phyloP scores from a whole-genome alignment of 2,888 invertebrate species.

The Hirtodrosophila duncani region DNA sequence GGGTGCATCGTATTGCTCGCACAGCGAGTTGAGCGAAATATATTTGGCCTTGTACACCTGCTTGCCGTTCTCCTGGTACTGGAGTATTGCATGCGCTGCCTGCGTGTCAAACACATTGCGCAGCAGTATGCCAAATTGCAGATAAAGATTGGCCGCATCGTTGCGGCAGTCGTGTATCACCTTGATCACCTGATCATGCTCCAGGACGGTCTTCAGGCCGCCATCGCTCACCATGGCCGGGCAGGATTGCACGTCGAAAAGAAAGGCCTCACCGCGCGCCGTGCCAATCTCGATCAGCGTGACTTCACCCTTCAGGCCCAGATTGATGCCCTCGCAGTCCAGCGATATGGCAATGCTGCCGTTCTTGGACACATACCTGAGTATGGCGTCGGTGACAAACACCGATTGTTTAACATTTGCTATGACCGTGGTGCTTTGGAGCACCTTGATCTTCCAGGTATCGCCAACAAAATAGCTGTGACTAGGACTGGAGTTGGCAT shows the following conservation, averaged over 20 bases:
- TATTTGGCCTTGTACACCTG: conserved; percentile 97
- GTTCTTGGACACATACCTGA: conserved; percentile 79
- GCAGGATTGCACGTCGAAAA: conserved; percentile 92
- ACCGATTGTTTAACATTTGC: conserved; percentile 88
- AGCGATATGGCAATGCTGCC: conserved; percentile 85
- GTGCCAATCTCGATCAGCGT: conserved; percentile 92
- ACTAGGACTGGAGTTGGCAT: conserved; percentile 56
- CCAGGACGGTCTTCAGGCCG: conserved; percentile 88
- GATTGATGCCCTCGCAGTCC: conserved; percentile 95
- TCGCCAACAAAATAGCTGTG: conserved; percentile 81
- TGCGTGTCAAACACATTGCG: conserved; percentile 95
- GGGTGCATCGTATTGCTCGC: conserved; percentile 92
- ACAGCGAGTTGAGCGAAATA: conserved; percentile 93
- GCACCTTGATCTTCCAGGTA: conserved; percentile 88
- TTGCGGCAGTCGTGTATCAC: conserved; percentile 96
- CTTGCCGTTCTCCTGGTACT: conserved; percentile 91
- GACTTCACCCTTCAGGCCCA: conserved; percentile 92
- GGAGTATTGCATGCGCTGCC: conserved; percentile 94
- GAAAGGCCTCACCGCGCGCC: conserved; percentile 88
- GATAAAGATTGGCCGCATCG: conserved; percentile 91
- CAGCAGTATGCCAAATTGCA: conserved; percentile 90
- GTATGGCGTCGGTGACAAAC: conserved; percentile 86
- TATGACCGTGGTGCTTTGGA: conserved; percentile 90
- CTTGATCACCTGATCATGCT: conserved; percentile 89
- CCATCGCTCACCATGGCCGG: conserved; percentile 88